Conservation (phyloP, 2,797 vertebrate species). For the Eospalax fontanierii region DNA sequence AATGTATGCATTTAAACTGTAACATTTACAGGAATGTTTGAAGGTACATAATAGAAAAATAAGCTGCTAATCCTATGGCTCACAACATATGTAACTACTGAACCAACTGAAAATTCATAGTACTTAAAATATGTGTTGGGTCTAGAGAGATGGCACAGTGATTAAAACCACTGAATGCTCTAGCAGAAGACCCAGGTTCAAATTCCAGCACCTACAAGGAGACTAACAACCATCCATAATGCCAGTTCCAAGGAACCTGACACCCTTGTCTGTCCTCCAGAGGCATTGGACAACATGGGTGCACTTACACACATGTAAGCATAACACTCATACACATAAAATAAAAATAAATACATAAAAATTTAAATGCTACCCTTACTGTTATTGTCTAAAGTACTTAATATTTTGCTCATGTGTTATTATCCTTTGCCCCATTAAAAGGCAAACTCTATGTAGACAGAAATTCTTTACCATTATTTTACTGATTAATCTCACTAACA, state of each 20-base stretch:
- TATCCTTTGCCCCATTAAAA: slow-evolving; percentile 46
- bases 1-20: slow-evolving; percentile 19
- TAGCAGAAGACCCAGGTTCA: no score
- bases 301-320: no score
- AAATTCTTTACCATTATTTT: not conserved
- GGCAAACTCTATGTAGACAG: not conserved
- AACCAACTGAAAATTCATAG: not conserved
- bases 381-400: slow-evolving; percentile 33
- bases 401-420: slow-evolving; percentile 35
- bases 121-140: not conserved
- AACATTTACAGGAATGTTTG: slow-evolving; percentile 15
- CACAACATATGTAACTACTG: slow-evolving; percentile 39
- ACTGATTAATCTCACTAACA: slow-evolving; percentile 31
- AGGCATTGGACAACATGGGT: no score
- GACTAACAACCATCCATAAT: no score
- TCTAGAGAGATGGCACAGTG: no score
- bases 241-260: no score
- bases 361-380: slow-evolving; percentile 34
- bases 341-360: no score
- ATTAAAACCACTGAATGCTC: no score
- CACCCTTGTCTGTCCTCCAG: no score
- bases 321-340: no score
- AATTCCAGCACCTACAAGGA: no score
- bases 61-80: not conserved
- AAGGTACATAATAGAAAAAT: slow-evolving; percentile 30